These are phyloP conservation scores for Protobothrops flavoviridis DNA, from an alignment of 2,113 vertebrate species.

Conservation along the genomic window DNA sequence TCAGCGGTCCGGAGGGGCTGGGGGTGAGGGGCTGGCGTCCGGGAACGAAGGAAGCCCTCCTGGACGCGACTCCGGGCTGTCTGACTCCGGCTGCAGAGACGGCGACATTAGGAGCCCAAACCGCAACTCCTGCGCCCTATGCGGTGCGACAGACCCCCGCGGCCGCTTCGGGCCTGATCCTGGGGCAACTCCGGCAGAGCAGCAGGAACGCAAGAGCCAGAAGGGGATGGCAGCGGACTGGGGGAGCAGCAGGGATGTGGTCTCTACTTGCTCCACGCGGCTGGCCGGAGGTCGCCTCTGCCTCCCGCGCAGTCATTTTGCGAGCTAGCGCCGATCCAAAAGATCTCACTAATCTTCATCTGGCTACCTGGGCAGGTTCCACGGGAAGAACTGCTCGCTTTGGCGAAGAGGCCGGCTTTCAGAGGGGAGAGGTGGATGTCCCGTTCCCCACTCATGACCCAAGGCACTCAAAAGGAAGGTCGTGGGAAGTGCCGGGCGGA, in stretches of 20 bases:
- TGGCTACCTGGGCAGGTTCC: no score
- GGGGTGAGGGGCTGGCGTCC: background rate
- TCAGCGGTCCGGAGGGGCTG: background rate
- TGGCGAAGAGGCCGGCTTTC: background rate
- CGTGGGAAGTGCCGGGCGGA: no score
- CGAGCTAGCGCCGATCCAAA: background rate
- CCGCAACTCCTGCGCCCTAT: no score
- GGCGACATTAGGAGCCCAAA: background rate
- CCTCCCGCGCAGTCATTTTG: background rate
- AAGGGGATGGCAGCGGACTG: background rate
- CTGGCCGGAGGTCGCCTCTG: background rate
- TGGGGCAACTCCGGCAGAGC: background rate
- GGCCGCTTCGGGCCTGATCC: background rate
- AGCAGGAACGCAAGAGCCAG: background rate
- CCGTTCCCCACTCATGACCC: background rate
- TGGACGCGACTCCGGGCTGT: background rate
- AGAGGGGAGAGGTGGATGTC: background rate
- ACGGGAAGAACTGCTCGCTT: background rate
- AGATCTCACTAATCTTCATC: background rate
- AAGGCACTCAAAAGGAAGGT: background rate
- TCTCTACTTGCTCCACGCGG: background rate
- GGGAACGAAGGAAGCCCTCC: background rate
- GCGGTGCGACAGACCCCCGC: no score
- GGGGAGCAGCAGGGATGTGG: background rate
- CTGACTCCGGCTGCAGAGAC: background rate